Base-by-base conservation (phyloP, 2,113 vertebrate species). In the Colinus virginianus region DNA sequence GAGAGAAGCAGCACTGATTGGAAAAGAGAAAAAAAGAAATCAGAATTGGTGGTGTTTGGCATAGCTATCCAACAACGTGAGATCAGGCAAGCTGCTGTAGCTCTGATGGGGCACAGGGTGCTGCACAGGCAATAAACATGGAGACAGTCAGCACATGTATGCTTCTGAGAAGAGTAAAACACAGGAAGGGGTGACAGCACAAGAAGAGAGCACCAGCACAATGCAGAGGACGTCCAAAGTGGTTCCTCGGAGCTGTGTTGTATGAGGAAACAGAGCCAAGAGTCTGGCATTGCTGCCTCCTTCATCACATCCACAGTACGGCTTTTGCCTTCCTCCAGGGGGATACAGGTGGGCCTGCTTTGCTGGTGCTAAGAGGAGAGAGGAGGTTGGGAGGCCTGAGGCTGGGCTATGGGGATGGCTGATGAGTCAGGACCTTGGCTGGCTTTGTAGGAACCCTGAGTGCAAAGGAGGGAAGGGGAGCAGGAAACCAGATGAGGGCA, bases 351-450 rank as follows among this genome's bases (percentile, higher is more conserved):
- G 32, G 32, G 55, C 55, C 32, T 49, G 48, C 48, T 58, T 32
- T n/a, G 55, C 19, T 58, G 55, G 30, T 20, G 55, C 11, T 19
- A n/a, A n/a, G 16, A 40, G 61, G 61, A 4, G 5, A 26, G 58
- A 11, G 56, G 21, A 34, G 13, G 15, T 23, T 9, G 25, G 77
- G 34, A n/a, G 11, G 70, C 6, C 4, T 7, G 3, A 38, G 36
- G 14, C 25, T 53, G 0, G 0, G 53, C 1, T 0, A 7, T 28
- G 30, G 12, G 51, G 3, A 7, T 6, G 9, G 6, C 25, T 78
- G 25, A 11, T 17, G 18, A 11, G 30, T 18, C 16, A 74, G 9
- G 13, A 13, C 43, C 23, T 26, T 6, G 13, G 21, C 5, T 45
- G 51, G 22, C 51, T 76, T 43, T 75, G 46, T 36, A 66, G 46